Percentiles rank a stretch among this genome's conserved stretches.
Evolutionary conservation across 2,113 vertebrate species (phyloP).

Genomic region (Tinamus guttatus): DNA sequence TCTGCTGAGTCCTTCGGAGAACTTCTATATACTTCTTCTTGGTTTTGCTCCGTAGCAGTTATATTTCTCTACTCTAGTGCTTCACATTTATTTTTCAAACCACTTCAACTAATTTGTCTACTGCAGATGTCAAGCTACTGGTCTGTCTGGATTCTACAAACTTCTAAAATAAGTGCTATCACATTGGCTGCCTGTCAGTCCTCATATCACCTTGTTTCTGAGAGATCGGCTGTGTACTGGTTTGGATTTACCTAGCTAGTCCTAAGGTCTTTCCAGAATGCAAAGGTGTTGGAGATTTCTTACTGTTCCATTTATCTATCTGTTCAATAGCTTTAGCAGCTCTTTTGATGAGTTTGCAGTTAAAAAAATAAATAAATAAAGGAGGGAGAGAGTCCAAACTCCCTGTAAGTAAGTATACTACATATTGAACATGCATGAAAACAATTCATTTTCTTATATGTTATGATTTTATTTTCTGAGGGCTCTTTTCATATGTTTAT

Average conservation of each 20-base stretch:
- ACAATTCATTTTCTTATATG: neutral
- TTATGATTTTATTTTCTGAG: neutral
- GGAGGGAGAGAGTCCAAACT: neutral
- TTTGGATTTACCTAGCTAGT: neutral
- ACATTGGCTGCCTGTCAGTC: neutral
- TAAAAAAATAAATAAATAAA: neutral
- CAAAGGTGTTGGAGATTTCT: neutral
- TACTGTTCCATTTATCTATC: neutral
- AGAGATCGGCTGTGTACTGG: neutral
- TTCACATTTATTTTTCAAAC: slow-evolving; percentile 13
- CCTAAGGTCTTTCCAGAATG: neutral
- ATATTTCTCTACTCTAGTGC: neutral
- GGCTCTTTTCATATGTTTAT: neutral
- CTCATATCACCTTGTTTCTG: neutral
- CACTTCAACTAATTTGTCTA: neutral
- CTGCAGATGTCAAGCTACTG: neutral
- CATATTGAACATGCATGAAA: neutral
- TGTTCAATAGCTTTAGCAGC: neutral
- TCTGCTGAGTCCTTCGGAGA: neutral
- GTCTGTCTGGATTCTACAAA: neutral
- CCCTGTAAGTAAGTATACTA: neutral
- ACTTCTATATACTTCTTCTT: neutral
- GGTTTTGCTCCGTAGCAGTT: neutral
- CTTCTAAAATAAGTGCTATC: neutral
- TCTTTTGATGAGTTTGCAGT: neutral